These are phyloP conservation scores for Willowsia nigromaculata DNA, from an alignment of 2,888 invertebrate genomes.

Conservation along the genomic window DNA sequence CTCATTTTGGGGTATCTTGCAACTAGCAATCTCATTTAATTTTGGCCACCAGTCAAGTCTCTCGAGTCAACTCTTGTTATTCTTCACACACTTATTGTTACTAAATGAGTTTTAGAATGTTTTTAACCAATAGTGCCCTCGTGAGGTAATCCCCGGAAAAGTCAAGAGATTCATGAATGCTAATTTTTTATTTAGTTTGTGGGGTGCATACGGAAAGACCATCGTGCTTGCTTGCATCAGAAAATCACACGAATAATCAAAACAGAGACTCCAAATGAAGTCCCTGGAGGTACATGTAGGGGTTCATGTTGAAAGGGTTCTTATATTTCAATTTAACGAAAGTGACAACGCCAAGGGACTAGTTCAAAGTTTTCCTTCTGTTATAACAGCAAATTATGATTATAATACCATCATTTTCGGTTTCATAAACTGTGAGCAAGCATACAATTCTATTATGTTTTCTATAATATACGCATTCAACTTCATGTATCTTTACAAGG, in stretches of 20 bases:
- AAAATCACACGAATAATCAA: background rate
- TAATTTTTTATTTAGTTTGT: background rate
- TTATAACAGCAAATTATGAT: background rate
- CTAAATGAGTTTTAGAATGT: no score
- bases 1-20: no score
- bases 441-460: background rate
- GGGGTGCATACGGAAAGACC: background rate
- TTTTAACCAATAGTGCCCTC: no score
- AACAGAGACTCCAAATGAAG: constrained; percentile 72
- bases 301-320: constrained; percentile 71
- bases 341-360: constrained; percentile 75
- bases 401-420: background rate
- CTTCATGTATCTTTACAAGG: no score
- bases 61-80: no score
- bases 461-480: background rate
- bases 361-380: constrained; percentile 38
- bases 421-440: background rate
- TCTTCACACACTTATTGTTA: no score
- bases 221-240: background rate
- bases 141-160: no score
- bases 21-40: no score
- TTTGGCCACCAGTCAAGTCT: no score
- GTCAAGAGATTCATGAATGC: background rate
- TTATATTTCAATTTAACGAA: constrained; percentile 76
- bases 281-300: constrained; percentile 69